Evolutionary conservation across 2,797 vertebrate genomes (phyloP), one percentile per base, ranked within the genome.

Genomic region (Spea hammondii): DNA sequence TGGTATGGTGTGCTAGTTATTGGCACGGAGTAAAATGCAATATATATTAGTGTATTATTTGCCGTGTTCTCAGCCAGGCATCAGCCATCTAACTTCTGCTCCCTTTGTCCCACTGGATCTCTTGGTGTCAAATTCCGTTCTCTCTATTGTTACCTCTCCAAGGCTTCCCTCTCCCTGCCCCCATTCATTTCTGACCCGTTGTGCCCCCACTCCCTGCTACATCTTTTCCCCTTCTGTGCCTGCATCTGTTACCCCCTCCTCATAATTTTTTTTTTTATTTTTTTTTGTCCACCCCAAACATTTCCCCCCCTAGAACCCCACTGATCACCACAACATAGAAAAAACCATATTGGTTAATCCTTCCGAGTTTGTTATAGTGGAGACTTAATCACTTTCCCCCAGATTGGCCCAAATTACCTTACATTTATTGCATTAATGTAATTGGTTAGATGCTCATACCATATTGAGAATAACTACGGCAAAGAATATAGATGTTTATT

Each of bases 201-300:
- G 74, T 82, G 75, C 77, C 75, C 80, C 74, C 70, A 32, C 72
- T 82, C 70, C 70, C 70, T 72, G 77, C 79, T 82, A 82, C 70
- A 74, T 82, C 79, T 72, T 77, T 75, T 82, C 74, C 75, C 79
- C 79, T 82, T 82, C 79, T 82, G 79, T 82, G 79, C 79, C 70
- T 82, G 74, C 79, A 82, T 82, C 79, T 82, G 80, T 82, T 82
- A 64, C 70, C 75, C 77, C 65, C 80, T 70, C 75, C 75, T 74
- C 45, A 77, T 77, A n/a, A 10, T 50, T 17, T 57, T 72, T 57
- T 72, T 67, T 67, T 48, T 67, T 49, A 12, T 50, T 74, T 65
- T 66, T 65, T 74, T 77, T 72, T 77, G 74, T 77, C 70, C 65
- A 70, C 59, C 75, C 80, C 80, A 82, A 68, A 77, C 80, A 82